phyloP scores from a whole-genome alignment of 2,888 invertebrate species.

The Parascotia fuliginaria region DNA sequence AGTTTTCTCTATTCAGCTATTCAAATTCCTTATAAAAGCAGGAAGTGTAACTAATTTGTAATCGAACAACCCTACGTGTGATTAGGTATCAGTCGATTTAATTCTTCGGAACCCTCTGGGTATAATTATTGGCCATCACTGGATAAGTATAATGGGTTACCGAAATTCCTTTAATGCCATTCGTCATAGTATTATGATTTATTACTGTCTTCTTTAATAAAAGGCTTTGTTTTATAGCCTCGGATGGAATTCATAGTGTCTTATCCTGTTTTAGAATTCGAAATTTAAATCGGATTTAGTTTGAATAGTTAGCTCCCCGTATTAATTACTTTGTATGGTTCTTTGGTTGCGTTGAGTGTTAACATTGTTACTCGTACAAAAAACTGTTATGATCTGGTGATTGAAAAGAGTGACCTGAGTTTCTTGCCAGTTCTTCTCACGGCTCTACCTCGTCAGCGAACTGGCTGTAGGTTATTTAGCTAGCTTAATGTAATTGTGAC shows the following conservation, averaged over 20 bases:
- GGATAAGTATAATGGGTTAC: slow-evolving; percentile 42
- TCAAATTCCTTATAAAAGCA: slow-evolving; percentile 42
- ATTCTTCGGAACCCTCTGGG: slow-evolving; percentile 40
- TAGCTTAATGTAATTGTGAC: too few relatives aligned
- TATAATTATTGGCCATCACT: slow-evolving; percentile 44
- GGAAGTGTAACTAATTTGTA: slow-evolving; percentile 65
- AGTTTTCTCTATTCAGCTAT: too few relatives aligned
- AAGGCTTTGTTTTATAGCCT: slow-evolving; percentile 50
- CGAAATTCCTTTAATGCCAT: slow-evolving; percentile 54
- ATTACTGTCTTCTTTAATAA: slow-evolving; percentile 51
- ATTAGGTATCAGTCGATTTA: slow-evolving; percentile 43
- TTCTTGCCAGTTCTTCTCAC: too few relatives aligned
- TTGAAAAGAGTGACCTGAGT: too few relatives aligned
- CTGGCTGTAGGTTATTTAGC: too few relatives aligned
- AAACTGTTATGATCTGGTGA: too few relatives aligned
- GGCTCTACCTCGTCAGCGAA: too few relatives aligned
- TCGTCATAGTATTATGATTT: slow-evolving; percentile 62
- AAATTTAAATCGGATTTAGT: background rate
- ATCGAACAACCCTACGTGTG: slow-evolving; percentile 41
- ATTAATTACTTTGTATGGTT: too few relatives aligned
- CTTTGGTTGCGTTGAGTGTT: too few relatives aligned
- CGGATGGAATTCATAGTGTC: background rate
- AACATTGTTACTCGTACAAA: too few relatives aligned
- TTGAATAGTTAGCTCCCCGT: background rate
- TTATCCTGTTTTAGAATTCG: background rate